phyloP scores from a whole-genome alignment of 2,888 invertebrate species.

The Epirrita christyi region DNA sequence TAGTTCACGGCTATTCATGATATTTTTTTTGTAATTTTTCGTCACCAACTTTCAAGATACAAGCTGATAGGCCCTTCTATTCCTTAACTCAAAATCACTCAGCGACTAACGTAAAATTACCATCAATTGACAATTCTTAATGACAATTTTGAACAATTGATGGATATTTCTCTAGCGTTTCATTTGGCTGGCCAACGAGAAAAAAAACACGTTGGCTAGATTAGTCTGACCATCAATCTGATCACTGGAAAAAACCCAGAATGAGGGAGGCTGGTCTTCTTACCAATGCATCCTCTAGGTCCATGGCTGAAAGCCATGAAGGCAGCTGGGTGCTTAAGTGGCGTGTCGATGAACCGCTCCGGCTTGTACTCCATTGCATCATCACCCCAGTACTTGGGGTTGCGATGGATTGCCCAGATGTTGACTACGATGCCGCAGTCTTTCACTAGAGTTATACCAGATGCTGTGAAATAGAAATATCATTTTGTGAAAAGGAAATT shows the following conservation, averaged over 20 bases:
- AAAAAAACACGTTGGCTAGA: too few relatives aligned
- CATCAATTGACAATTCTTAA: too few relatives aligned
- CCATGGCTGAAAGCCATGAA: constrained; percentile 55
- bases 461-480: constrained; percentile 37
- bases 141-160: too few relatives aligned
- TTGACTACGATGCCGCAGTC: constrained; percentile 45
- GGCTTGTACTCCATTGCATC: constrained; percentile 60
- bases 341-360: constrained; percentile 53
- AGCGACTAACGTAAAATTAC: too few relatives aligned
- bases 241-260: too few relatives aligned
- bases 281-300: constrained; percentile 55
- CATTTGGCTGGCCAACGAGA: background rate
- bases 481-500: background rate
- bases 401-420: constrained; percentile 57
- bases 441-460: constrained; percentile 45
- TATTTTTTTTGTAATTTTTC: too few relatives aligned
- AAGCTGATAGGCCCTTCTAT: too few relatives aligned
- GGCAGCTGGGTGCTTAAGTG: constrained; percentile 35
- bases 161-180: background rate
- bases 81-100: too few relatives aligned
- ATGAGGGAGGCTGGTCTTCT: background rate
- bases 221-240: too few relatives aligned
- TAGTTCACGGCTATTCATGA: too few relatives aligned
- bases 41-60: too few relatives aligned
- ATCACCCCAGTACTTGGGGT: constrained; percentile 59